These are phyloP conservation scores for Poecilia latipinna DNA, from an alignment of 2,113 vertebrate species.

Conservation along the genomic window DNA sequence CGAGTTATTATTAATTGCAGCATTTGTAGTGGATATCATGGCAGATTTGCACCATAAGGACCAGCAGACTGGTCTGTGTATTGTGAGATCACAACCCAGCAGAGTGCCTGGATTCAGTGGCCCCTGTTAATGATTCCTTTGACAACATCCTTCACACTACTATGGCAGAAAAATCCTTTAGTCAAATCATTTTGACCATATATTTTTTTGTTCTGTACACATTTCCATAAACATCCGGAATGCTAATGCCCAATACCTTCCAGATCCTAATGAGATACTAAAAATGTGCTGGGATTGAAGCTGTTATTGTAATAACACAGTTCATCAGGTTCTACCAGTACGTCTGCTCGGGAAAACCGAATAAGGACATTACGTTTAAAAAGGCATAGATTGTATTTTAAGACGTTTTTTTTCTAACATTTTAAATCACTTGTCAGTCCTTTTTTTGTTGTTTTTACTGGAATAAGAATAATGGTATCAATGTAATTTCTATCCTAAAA, in stretches of 20 bases:
- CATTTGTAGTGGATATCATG: constrained; percentile 14
- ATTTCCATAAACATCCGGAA: neutral
- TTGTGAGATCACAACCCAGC: constrained; percentile 41
- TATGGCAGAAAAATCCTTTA: constrained; percentile 1
- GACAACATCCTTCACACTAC: constrained; percentile 2
- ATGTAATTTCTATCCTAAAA: too few species aligned
- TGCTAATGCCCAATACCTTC: neutral
- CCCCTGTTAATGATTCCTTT: constrained; percentile 19
- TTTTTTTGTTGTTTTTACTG: too few species aligned
- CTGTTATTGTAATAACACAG: neutral
- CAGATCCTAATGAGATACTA: neutral
- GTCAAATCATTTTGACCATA: neutral
- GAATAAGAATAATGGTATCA: too few species aligned
- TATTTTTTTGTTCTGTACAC: neutral
- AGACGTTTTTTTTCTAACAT: too few species aligned
- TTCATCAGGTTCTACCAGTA: neutral
- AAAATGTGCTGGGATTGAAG: neutral
- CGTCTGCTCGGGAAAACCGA: neutral
- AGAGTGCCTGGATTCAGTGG: constrained; percentile 16
- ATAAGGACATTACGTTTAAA: neutral
- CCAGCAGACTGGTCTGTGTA: constrained; percentile 39
- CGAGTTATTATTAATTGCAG: neutral
- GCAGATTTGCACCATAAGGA: constrained; percentile 11
- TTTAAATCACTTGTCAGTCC: too few species aligned
- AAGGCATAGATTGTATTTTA: too few species aligned